These are phyloP conservation scores for Sceloporus tristichus DNA, from an alignment of 2,113 vertebrate species.

Conservation along the genomic window DNA sequence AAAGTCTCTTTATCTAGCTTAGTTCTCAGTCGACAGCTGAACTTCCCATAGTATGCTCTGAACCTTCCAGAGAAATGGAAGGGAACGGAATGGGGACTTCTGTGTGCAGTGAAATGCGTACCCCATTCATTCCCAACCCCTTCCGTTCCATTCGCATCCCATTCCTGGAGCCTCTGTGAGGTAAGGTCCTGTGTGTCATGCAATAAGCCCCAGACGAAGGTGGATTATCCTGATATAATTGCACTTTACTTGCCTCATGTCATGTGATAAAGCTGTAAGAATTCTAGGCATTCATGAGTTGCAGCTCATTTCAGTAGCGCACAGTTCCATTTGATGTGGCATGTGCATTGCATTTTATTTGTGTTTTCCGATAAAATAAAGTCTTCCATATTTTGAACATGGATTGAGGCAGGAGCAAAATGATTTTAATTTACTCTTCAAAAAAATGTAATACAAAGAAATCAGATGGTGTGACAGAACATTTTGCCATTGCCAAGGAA, in stretches of 20 bases:
- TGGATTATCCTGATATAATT: no score
- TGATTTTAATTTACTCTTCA: conserved; percentile 1
- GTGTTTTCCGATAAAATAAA: neutral
- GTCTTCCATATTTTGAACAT: neutral
- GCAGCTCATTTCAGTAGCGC: neutral
- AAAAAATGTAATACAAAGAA: conserved; percentile 2
- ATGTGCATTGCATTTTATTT: neutral
- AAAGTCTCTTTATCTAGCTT: neutral
- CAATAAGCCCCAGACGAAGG: no score
- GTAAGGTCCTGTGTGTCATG: no score
- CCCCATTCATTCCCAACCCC: no score
- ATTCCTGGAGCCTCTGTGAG: no score
- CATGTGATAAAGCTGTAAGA: no score
- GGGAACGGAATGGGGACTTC: no score
- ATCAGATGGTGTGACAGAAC: neutral
- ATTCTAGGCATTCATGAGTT: no score
- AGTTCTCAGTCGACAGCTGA: neutral
- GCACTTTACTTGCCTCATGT: no score
- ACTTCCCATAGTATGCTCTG: rapidly evolving
- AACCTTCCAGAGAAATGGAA: neutral
- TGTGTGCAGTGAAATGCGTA: no score
- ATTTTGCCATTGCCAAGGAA: neutral
- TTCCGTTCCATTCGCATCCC: no score
- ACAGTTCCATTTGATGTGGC: neutral
- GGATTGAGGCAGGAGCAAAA: neutral